Evolutionary conservation across 2,888 invertebrate species (phyloP).

Genomic region (Apeira syringaria): DNA sequence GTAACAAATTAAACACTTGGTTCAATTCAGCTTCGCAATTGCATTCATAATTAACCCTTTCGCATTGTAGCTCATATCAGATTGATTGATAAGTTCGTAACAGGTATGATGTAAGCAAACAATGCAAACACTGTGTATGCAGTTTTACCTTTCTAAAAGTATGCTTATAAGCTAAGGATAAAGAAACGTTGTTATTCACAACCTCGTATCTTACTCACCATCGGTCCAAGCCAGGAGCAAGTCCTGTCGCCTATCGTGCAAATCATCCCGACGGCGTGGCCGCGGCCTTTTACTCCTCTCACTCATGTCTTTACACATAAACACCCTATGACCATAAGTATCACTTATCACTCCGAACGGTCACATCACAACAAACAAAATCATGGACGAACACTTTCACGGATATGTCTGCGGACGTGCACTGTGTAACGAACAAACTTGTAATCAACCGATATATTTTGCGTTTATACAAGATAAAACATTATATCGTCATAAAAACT

Average conservation of each 20-base stretch:
- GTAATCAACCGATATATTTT: slow-evolving; percentile 60
- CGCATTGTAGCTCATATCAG: slow-evolving; percentile 12
- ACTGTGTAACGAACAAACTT: slow-evolving; percentile 53
- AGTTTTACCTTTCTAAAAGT: slow-evolving; percentile 4
- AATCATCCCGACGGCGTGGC: slow-evolving; percentile 67
- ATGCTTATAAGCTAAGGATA: neutral
- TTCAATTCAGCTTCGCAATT: slow-evolving; percentile 23
- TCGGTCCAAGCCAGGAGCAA: slow-evolving; percentile 71
- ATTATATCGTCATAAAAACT: slow-evolving; percentile 61
- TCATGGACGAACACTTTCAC: slow-evolving; percentile 43
- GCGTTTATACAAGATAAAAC: slow-evolving; percentile 64
- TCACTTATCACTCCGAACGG: slow-evolving; percentile 35
- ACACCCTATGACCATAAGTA: slow-evolving; percentile 22
- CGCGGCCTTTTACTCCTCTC: slow-evolving; percentile 60
- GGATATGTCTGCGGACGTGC: slow-evolving; percentile 62
- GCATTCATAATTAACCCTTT: slow-evolving; percentile 22
- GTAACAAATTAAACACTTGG: slow-evolving; percentile 28
- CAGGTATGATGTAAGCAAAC: slow-evolving; percentile 7
- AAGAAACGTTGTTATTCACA: slow-evolving; percentile 6
- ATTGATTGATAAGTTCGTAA: slow-evolving; percentile 18
- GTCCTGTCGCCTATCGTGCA: slow-evolving; percentile 67
- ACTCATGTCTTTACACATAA: slow-evolving; percentile 54
- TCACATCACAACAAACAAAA: slow-evolving; percentile 55
- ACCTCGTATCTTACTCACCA: slow-evolving; percentile 52
- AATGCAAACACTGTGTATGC: neutral